Percentiles rank a stretch among this genome's conserved stretches.
Conservation (phyloP, 2,888 invertebrate genomes). For the Lysandra coridon region DNA sequence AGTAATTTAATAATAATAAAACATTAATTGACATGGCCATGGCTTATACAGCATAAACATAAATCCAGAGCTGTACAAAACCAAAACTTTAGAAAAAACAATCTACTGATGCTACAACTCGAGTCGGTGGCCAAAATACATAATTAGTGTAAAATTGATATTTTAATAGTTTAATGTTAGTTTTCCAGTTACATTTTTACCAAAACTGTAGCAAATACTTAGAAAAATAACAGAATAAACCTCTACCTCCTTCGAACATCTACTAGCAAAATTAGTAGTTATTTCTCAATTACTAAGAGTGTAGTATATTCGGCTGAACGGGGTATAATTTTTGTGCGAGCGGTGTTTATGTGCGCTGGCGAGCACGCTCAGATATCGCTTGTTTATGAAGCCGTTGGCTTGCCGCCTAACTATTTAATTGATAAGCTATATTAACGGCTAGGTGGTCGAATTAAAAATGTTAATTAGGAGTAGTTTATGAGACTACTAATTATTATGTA, state of each 20-base stretch:
- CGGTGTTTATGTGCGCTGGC: constrained; percentile 27
- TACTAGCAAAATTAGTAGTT: constrained; percentile 4
- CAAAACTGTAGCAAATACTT: too few relatives aligned
- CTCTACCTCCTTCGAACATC: neutral
- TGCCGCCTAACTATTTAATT: constrained; percentile 37
- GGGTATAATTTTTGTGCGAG: constrained; percentile 29
- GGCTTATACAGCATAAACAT: too few relatives aligned
- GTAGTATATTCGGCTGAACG: constrained; percentile 24
- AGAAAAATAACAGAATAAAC: neutral
- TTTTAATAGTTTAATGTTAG: too few relatives aligned
- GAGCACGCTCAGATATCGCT: constrained; percentile 38
- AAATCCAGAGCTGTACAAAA: too few relatives aligned
- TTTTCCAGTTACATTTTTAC: too few relatives aligned
- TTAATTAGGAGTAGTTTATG: neutral
- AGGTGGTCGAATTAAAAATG: neutral
- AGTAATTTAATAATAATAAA: too few relatives aligned
- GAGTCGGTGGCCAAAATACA: too few relatives aligned
- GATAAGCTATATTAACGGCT: constrained; percentile 34
- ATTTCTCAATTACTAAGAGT: constrained; percentile 26
- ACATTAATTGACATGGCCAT: too few relatives aligned
- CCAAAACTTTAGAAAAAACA: too few relatives aligned
- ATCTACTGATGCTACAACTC: too few relatives aligned
- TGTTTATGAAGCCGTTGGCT: constrained; percentile 39
- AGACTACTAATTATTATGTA: neutral
- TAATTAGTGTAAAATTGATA: too few relatives aligned